These are phyloP conservation scores for Thereuonema tuberculata DNA, from an alignment of 1,140 invertebrate species.

Conservation along the genomic window DNA sequence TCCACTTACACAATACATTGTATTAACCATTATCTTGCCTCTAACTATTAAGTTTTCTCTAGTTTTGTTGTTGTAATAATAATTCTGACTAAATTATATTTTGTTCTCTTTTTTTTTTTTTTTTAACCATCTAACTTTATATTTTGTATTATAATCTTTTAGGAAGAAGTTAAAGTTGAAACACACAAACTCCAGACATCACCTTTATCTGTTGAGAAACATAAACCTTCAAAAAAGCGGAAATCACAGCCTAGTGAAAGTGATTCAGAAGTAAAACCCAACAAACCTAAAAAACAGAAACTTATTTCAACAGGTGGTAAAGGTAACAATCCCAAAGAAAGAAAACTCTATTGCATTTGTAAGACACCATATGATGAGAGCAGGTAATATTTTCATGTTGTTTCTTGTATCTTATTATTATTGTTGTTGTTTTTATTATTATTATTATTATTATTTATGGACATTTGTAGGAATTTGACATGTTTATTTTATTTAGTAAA, in stretches of 20 bases:
- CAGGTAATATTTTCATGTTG: slow-evolving; percentile 42
- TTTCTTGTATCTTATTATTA: too few relatives aligned
- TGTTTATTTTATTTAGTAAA: too few relatives aligned
- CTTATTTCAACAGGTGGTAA: slow-evolving; percentile 27
- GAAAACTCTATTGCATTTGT: slow-evolving; percentile 85
- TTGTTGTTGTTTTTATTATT: too few relatives aligned
- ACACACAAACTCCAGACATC: background rate
- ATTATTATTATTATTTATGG: too few relatives aligned
- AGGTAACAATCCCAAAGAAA: slow-evolving; percentile 38
- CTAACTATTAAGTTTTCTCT: too few relatives aligned
- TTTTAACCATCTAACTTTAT: too few relatives aligned
- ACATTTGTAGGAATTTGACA: too few relatives aligned
- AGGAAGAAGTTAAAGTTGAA: slow-evolving; percentile 8
- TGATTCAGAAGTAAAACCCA: slow-evolving; percentile 6
- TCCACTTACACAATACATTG: too few relatives aligned
- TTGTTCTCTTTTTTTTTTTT: too few relatives aligned
- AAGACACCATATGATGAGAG: slow-evolving; percentile 88
- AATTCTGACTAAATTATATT: too few relatives aligned
- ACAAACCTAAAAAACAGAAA: slow-evolving; percentile 27
- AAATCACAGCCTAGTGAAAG: slow-evolving; percentile 14
- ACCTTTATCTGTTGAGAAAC: slow-evolving; percentile 9
- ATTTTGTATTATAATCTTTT: slow-evolving; percentile 6
- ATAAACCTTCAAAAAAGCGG: slow-evolving; percentile 15
- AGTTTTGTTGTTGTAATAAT: too few relatives aligned
- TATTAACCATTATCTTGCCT: too few relatives aligned